These are phyloP conservation scores for Atethmia centrago DNA, from an alignment of 2,888 invertebrate genomes.

Conservation along the genomic window DNA sequence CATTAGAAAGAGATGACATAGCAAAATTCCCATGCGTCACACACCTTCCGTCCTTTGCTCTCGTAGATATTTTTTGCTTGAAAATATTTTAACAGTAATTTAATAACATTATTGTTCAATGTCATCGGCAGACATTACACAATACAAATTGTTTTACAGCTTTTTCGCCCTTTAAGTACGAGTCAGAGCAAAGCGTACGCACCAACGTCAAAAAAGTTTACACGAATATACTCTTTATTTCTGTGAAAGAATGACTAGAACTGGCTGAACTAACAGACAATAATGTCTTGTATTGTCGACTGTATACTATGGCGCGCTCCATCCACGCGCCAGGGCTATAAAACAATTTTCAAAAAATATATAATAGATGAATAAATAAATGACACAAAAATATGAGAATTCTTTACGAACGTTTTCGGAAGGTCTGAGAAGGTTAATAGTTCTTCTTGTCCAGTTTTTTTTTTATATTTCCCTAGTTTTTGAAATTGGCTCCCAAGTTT, in stretches of 20 bases:
- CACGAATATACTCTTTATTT: conserved; percentile 2
- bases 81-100: conserved; percentile 54
- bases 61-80: conserved; percentile 14
- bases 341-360: conserved; percentile 81
- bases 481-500: conserved; percentile 31
- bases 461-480: conserved; percentile 63
- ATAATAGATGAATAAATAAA: conserved; percentile 78
- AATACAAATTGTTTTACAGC: conserved; percentile 68
- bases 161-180: conserved; percentile 53
- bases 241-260: background rate
- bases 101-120: conserved; percentile 62
- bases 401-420: conserved; percentile 84
- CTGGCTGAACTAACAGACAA: conserved; percentile 6
- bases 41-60: background rate
- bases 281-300: conserved; percentile 13
- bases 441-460: conserved; percentile 69
- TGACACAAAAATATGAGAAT: conserved; percentile 78
- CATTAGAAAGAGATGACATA: background rate
- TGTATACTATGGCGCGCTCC: conserved; percentile 77
- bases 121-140: conserved; percentile 60
- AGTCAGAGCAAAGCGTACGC: conserved; percentile 7
- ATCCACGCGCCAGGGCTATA: conserved; percentile 83
- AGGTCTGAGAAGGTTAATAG: conserved; percentile 75
- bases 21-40: background rate
- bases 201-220: background rate